Conservation (phyloP, 2,888 invertebrate species). For the Listrodromus nycthemerus region DNA sequence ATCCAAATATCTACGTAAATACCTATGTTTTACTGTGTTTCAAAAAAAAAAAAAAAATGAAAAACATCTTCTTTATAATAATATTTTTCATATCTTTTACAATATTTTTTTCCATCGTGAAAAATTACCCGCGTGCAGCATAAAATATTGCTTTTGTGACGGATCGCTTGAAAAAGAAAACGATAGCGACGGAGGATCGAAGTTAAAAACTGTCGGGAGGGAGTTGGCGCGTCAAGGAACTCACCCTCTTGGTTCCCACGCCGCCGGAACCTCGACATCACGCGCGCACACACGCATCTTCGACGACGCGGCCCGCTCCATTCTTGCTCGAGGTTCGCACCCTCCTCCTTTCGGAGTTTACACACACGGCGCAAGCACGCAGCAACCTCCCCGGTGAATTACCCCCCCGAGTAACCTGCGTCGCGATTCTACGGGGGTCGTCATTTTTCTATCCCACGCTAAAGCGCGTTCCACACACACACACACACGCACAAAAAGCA, state of each 20-base stretch:
- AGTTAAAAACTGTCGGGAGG: constrained; percentile 43
- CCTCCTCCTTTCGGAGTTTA: constrained; percentile 26
- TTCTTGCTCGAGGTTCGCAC: constrained; percentile 50
- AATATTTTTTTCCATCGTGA: too few relatives aligned
- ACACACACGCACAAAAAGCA: background rate
- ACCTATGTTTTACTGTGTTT: background rate
- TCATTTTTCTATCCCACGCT: constrained; percentile 66
- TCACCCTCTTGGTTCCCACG: constrained; percentile 79
- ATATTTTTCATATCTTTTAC: too few relatives aligned
- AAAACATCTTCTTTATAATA: too few relatives aligned
- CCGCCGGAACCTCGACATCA: constrained; percentile 61
- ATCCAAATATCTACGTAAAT: too few relatives aligned
- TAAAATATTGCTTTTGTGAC: background rate
- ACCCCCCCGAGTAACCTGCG: constrained; percentile 62
- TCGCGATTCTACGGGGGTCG: constrained; percentile 59
- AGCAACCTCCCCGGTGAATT: constrained; percentile 53
- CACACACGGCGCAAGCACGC: background rate
- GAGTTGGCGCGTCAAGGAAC: constrained; percentile 61
- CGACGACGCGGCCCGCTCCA: constrained; percentile 49
- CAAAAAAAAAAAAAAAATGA: background rate
- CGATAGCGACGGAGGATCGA: constrained; percentile 63
- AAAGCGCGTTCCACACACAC: background rate
- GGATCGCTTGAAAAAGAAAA: constrained; percentile 56
- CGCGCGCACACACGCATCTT: constrained; percentile 49
- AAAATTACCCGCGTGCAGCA: constrained; percentile 32